Evolutionary conservation across 2,113 vertebrate genomes (phyloP), one percentile per base, ranked within the genome.

Genomic region (Barbus barbus): DNA sequence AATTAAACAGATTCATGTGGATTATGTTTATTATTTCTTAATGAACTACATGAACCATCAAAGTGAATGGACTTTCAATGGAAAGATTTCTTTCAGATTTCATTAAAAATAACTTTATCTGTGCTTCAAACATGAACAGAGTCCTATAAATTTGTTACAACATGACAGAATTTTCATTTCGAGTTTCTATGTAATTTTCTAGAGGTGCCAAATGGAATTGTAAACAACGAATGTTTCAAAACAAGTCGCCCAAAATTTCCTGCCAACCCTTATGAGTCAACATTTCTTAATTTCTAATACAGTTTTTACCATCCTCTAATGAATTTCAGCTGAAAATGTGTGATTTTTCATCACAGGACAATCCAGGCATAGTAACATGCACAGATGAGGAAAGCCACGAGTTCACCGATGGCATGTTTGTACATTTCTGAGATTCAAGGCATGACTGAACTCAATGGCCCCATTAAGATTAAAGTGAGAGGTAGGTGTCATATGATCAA

Each of bases 371-470:
- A 67, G 94, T 98, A 80, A 89, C 88, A 33, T 96, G 3, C 86
- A 56, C 77, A 1, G 89, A 90, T 67, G 91, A 93, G 18, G 28
- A 58, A 24, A 82, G 58, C 11, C 88, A 14, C 0, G 2, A 1
- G 11, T 95, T 98, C 82, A 0, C 0, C 0, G 71, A 95, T 0
- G 95, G 86, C 20, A 91, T 91, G 36, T 87, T 86, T 72, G 96
- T 97, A 79, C 89, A 44, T 0, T 97, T 99, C 94, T 3, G 94
- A 93, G 0, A 89, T 98, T 26, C 90, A 94, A 82, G 97, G 97
- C 82, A 98, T 98, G 97, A 93, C 90, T 0, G 96, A 97, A 88
- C 95, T 99, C 89, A 98, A 98, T 33, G 20, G 69, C 8, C 94
- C 96, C 0, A 0, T 91, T 36, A 58, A 92, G 0, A 92, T 98